Conservation (phyloP, 1,140 invertebrate genomes). For the Hypothenemus hampei region DNA sequence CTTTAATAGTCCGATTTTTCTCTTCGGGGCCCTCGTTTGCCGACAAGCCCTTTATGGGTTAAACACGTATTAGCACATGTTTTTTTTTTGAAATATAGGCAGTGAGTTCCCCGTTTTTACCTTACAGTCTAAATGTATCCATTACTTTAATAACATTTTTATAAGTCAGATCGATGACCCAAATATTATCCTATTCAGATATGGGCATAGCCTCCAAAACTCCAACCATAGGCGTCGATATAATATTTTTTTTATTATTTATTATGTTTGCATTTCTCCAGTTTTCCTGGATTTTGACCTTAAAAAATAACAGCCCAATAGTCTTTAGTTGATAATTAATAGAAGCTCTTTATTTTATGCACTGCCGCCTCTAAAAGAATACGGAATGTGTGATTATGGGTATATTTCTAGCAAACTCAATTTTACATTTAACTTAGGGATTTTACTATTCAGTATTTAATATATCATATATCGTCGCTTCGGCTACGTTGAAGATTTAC, state of each 20-base stretch:
- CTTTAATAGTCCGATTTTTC: conserved; percentile 21
- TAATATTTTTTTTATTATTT: not conserved
- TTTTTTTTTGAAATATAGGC: conserved; percentile 21
- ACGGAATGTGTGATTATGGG: not conserved
- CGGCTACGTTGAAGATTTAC: not conserved
- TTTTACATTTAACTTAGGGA: not conserved
- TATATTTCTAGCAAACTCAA: not conserved
- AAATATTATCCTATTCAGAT: conserved; percentile 29
- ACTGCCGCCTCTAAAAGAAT: not conserved
- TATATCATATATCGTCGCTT: not conserved
- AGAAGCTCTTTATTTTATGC: too few relatives aligned
- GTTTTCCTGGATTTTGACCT: not conserved
- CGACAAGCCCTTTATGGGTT: conserved; percentile 25
- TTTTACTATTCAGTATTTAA: not conserved
- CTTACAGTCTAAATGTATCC: conserved; percentile 27
- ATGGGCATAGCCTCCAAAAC: not conserved
- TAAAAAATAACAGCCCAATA: not conserved
- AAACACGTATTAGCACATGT: conserved; percentile 32
- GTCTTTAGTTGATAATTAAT: too few relatives aligned
- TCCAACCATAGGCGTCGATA: not conserved
- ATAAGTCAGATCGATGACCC: conserved; percentile 30
- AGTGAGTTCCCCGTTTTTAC: conserved; percentile 4
- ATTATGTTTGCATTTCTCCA: not conserved
- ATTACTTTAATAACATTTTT: conserved; percentile 33
- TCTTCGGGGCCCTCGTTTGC: conserved; percentile 10